Conservation (phyloP, 1,140 invertebrate species). For the Sycophila sp. region DNA sequence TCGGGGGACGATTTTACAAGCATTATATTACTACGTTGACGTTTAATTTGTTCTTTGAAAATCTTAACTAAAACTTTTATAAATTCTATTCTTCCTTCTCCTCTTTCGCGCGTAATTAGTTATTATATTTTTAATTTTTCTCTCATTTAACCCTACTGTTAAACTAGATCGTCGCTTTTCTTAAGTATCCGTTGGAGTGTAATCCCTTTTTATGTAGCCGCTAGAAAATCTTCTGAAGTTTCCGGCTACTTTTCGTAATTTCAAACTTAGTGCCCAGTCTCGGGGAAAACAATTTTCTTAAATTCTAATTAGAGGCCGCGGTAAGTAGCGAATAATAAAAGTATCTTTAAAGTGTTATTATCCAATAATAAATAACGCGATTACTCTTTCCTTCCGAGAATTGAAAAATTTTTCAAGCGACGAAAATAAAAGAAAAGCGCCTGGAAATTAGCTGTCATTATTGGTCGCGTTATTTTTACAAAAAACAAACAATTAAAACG, state of each 20-base stretch:
- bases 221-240: constrained; percentile 17
- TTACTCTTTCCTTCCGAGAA: neutral
- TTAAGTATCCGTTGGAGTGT: neutral
- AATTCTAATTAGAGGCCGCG: constrained; percentile 25
- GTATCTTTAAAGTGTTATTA: neutral
- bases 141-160: too few relatives aligned
- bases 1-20: too few relatives aligned
- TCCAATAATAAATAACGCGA: constrained; percentile 3
- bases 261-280: constrained; percentile 1
- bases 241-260: constrained; percentile 24
- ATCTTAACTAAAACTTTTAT: too few relatives aligned
- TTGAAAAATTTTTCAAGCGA: neutral
- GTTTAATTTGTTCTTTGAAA: too few relatives aligned
- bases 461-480: too few relatives aligned
- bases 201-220: constrained; percentile 15
- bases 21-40: too few relatives aligned
- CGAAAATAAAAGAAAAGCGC: neutral
- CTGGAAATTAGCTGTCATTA: too few relatives aligned
- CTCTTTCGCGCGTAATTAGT: too few relatives aligned
- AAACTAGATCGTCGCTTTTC: too few relatives aligned
- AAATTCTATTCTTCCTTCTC: too few relatives aligned
- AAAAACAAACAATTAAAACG: too few relatives aligned
- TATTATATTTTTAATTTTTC: too few relatives aligned
- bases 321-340: constrained; percentile 22
- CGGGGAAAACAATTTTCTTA: constrained; percentile 30